These are phyloP conservation scores for Diarsia rubi DNA, from an alignment of 2,888 invertebrate species.

Conservation along the genomic window DNA sequence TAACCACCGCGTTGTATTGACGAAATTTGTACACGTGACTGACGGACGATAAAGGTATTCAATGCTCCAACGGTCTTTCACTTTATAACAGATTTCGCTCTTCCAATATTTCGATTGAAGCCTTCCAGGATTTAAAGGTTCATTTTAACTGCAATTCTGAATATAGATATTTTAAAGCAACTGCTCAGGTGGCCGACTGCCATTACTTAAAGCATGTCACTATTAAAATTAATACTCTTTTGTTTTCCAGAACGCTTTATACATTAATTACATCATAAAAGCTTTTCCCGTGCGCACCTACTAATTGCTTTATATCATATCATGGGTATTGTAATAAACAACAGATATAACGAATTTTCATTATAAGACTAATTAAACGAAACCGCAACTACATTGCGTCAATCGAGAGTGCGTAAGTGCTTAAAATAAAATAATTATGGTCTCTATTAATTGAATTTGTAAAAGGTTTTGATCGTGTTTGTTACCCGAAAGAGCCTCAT, in stretches of 20 bases:
- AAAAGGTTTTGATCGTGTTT: slow-evolving; percentile 44
- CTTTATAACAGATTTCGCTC: slow-evolving; percentile 57
- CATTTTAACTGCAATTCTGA: slow-evolving; percentile 48
- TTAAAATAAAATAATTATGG: slow-evolving; percentile 48
- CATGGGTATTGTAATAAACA: slow-evolving; percentile 73
- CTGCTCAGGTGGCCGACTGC: slow-evolving; percentile 77
- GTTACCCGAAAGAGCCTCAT: slow-evolving; percentile 55
- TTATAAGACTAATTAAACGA: slow-evolving; percentile 67
- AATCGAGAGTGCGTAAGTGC: slow-evolving; percentile 42
- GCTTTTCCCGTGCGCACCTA: slow-evolving; percentile 73
- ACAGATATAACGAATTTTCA: slow-evolving; percentile 70
- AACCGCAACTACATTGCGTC: slow-evolving; percentile 49
- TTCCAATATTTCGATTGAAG: slow-evolving; percentile 51
- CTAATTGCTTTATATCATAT: slow-evolving; percentile 79
- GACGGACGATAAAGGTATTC: slow-evolving; percentile 78
- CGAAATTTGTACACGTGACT: slow-evolving; percentile 87
- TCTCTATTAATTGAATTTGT: slow-evolving; percentile 45
- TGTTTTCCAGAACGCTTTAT: slow-evolving; percentile 81
- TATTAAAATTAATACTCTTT: slow-evolving; percentile 83
- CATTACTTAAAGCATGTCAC: slow-evolving; percentile 79
- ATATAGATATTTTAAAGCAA: slow-evolving; percentile 68
- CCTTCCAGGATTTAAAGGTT: slow-evolving; percentile 26
- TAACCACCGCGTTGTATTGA: slow-evolving; percentile 85
- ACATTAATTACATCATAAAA: slow-evolving; percentile 83
- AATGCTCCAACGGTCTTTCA: slow-evolving; percentile 73